Evolutionary conservation across 1,140 invertebrate species (phyloP), one percentile per base, ranked within the genome.

Genomic region (Drosophila hydei): DNA sequence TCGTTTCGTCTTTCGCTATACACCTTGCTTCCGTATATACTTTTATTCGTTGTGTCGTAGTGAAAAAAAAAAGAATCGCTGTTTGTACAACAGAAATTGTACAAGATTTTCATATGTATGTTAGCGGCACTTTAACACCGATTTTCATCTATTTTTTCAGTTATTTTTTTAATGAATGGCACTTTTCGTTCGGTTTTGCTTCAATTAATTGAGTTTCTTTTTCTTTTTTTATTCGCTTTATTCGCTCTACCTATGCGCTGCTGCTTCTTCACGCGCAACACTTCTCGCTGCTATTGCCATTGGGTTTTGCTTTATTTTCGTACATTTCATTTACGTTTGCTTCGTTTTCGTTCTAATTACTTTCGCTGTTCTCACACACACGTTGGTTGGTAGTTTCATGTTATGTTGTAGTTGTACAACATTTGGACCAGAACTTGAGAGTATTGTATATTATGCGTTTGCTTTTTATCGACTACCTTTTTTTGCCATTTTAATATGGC

Each of bases 21-120:
- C 79, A 85, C 80, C 80, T 85, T 87, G 81, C 81, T 87, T 87
- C 77, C 77, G 81, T 74, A 87, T 87, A 80, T 80, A 85, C 77
- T 75, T 85, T 75, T 54, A 48, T 61, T 72, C 50, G 56, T 64
- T 56, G 69, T 55, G 61, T 55, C 42, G 45, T 58, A 25, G 58
- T 23, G 33, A 43, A 71, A 76, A 65, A 47, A 78, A 84, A 67
- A 78, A 27, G 45, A 50, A 69, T 55, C 40, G 62, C 63, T 60
- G 47, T 71, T 71, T 60, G 42, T 47, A 58, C 56, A 60, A 55
- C 45, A 63, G n/a, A 72, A 56, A 52, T 75, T 33, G 25, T 33
- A 54, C 30, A 70, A 54, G 40, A 69, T 54, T 56, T 63, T 58
- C 16, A 16, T 65, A 50, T 50, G 23, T 60, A 16, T 52, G 43